These are phyloP conservation scores for Tympanuchus pallidicinctus DNA, from an alignment of 2,113 vertebrate genomes.

Conservation along the genomic window DNA sequence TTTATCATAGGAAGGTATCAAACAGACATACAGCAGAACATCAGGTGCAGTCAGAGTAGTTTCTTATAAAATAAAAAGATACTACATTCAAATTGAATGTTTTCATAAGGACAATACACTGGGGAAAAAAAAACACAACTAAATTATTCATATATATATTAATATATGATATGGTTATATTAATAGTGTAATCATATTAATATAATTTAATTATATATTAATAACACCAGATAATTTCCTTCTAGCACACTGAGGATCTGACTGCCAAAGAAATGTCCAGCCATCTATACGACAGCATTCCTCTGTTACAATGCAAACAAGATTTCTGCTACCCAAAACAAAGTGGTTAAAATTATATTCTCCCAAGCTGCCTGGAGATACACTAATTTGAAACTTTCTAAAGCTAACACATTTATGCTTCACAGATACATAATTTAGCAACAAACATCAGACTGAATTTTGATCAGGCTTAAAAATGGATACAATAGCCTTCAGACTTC, in stretches of 20 bases:
- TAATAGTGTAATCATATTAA: too few species aligned
- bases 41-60: conserved; percentile 9
- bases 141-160: too few species aligned
- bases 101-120: conserved; percentile 6
- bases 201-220: neutral
- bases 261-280: conserved; percentile 60
- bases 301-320: conserved; percentile 75
- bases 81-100: conserved; percentile 46
- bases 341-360: conserved; percentile 78
- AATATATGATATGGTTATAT: too few species aligned
- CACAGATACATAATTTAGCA: conserved; percentile 85
- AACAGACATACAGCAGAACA: conserved; percentile 31
- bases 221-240: conserved; percentile 57
- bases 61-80: conserved; percentile 56
- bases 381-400: conserved; percentile 84
- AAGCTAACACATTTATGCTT: conserved; percentile 82
- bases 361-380: conserved; percentile 84
- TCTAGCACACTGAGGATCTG: conserved; percentile 35
- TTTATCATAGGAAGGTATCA: conserved; percentile 50
- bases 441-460: conserved; percentile 82
- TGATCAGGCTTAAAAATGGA: conserved; percentile 79
- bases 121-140: neutral
- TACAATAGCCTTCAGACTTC: conserved; percentile 78
- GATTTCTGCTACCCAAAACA: conserved; percentile 75
- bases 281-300: conserved; percentile 62